Conservation (phyloP, 2,888 invertebrate genomes). For the Napeogenes inachia region DNA sequence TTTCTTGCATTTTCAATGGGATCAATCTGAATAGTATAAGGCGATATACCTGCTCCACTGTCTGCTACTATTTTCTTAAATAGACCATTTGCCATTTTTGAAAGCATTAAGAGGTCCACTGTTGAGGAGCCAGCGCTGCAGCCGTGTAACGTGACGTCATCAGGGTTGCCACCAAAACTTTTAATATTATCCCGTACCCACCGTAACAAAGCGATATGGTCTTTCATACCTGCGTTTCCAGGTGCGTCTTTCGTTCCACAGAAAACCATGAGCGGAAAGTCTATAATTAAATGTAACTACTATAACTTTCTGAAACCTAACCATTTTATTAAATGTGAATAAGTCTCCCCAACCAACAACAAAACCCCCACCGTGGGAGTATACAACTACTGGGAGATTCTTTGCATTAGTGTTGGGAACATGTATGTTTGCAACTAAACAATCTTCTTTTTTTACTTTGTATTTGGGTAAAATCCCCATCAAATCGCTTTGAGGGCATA, state of each 20-base stretch:
- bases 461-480: slow-evolving; percentile 15
- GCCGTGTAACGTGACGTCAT: slow-evolving; percentile 41
- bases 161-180: slow-evolving; percentile 40
- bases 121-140: slow-evolving; percentile 40
- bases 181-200: slow-evolving; percentile 42
- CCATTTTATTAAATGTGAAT: slow-evolving; percentile 38
- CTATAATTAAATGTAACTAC: slow-evolving; percentile 50
- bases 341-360: slow-evolving; percentile 47
- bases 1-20: slow-evolving; percentile 36
- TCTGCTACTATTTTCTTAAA: slow-evolving; percentile 35
- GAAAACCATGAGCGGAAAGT: slow-evolving; percentile 37
- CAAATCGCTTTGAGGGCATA: slow-evolving; percentile 31
- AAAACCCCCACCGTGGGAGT: slow-evolving; percentile 63
- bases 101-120: slow-evolving; percentile 37
- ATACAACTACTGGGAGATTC: slow-evolving; percentile 52
- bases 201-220: slow-evolving; percentile 38
- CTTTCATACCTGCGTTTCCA: slow-evolving; percentile 44
- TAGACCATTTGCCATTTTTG: slow-evolving; percentile 33
- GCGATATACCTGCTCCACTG: slow-evolving; percentile 34
- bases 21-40: slow-evolving; percentile 35
- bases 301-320: slow-evolving; percentile 39
- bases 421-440: slow-evolving; percentile 37
- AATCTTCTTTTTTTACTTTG: slow-evolving; percentile 33
- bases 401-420: slow-evolving; percentile 34
- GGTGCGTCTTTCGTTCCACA: slow-evolving; percentile 39